Evolutionary conservation across 1,140 invertebrate species (phyloP).

Genomic region (Bradysia coprophila): DNA sequence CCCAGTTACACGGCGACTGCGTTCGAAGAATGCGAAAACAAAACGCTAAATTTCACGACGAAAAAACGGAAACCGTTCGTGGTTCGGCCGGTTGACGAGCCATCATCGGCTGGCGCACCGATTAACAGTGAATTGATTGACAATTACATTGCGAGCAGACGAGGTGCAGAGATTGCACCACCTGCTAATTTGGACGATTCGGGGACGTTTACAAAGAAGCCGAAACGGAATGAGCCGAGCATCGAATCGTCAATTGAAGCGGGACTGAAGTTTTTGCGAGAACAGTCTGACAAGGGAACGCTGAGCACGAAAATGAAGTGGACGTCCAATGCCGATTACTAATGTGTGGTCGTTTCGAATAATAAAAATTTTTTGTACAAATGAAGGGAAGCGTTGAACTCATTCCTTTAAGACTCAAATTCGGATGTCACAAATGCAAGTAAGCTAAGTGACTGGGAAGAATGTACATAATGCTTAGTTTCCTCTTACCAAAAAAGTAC

Average conservation of each 20-base stretch:
- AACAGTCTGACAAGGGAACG: constrained; percentile 32
- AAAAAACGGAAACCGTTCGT: constrained; percentile 3
- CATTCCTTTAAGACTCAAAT: too few relatives aligned
- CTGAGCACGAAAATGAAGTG: constrained; percentile 14
- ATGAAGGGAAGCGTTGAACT: too few relatives aligned
- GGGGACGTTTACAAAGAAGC: constrained; percentile 6
- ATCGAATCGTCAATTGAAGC: constrained; percentile 42
- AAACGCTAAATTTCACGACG: not conserved
- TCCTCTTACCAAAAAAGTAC: too few relatives aligned
- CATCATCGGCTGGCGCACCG: constrained; percentile 18
- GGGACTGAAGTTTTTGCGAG: constrained; percentile 43
- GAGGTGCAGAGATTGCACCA: constrained; percentile 35
- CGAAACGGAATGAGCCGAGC: constrained; percentile 15
- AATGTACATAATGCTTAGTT: too few relatives aligned
- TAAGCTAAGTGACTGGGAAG: too few relatives aligned
- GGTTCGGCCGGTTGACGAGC: constrained; percentile 1
- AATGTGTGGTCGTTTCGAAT: too few relatives aligned
- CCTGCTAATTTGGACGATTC: constrained; percentile 33
- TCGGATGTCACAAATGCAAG: too few relatives aligned
- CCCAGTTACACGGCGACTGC: constrained; percentile 22
- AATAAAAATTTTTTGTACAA: too few relatives aligned
- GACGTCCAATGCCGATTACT: constrained; percentile 22
- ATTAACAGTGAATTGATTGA: constrained; percentile 28
- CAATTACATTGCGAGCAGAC: constrained; percentile 10
- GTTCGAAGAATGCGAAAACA: constrained; percentile 7